Conservation (phyloP, 2,888 invertebrate genomes). For the Hypsopygia costalis region DNA sequence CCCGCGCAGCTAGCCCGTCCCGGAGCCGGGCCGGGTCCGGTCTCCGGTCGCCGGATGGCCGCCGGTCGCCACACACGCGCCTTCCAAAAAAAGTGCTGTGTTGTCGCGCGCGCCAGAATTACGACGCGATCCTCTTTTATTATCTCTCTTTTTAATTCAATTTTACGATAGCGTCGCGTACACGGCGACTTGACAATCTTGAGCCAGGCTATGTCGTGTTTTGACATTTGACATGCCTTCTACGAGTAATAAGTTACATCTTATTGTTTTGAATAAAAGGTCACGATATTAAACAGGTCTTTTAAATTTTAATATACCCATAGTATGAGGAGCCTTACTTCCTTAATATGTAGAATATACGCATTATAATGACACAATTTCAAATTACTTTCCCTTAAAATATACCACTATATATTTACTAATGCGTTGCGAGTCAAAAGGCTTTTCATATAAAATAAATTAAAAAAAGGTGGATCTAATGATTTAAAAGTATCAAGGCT, state of each 20-base stretch:
- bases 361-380: no score
- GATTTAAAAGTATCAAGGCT: conserved; percentile 18
- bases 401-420: no score
- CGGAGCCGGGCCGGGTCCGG: conserved; percentile 8
- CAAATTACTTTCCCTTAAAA: no score
- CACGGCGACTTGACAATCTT: conserved; percentile 37
- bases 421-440: no score
- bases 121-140: conserved; percentile 74
- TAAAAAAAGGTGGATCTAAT: no score
- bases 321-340: no score
- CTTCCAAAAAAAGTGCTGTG: conserved; percentile 72
- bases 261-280: neutral
- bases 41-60: conserved; percentile 16
- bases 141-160: conserved; percentile 76
- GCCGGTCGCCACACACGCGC: conserved; percentile 58
- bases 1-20: conserved; percentile 27
- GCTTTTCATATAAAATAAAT: no score
- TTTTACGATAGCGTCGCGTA: conserved; percentile 69
- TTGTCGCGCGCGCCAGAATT: conserved; percentile 77
- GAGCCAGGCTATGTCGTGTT: conserved; percentile 14
- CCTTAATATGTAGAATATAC: no score
- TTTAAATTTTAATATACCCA: no score
- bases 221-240: no score
- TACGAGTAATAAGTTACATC: no score
- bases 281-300: no score